phyloP scores from a whole-genome alignment of 2,113 vertebrate genomes.

The Myiozetetes cayanensis region DNA sequence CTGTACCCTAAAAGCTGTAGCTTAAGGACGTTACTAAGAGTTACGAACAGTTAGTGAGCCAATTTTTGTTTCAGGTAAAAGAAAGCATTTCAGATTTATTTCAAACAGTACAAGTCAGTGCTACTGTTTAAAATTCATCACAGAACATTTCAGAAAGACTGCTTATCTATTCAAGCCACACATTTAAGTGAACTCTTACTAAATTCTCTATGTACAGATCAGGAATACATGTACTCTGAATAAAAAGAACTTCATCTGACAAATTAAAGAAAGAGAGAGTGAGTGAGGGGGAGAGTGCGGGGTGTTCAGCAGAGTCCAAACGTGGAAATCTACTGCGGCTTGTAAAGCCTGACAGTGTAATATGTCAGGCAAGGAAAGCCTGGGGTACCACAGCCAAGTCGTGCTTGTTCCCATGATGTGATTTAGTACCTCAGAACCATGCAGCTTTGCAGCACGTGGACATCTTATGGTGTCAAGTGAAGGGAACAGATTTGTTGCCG shows the following conservation, averaged over 20 bases:
- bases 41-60: slow-evolving; percentile 3
- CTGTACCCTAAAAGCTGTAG: neutral
- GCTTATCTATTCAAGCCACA: slow-evolving; percentile 55
- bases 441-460: neutral
- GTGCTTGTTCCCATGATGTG: slow-evolving; percentile 1
- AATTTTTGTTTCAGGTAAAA: slow-evolving; percentile 37
- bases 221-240: slow-evolving; percentile 39
- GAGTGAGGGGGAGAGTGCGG: neutral
- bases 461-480: slow-evolving; percentile 43
- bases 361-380: slow-evolving; percentile 24
- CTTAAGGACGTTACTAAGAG: neutral
- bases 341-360: slow-evolving; percentile 15
- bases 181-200: slow-evolving; percentile 41
- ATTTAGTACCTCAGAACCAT: neutral
- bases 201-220: slow-evolving; percentile 19
- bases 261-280: neutral
- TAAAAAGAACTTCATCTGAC: slow-evolving; percentile 25
- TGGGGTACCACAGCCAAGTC: slow-evolving; percentile 17
- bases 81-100: slow-evolving; percentile 50
- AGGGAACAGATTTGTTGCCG: slow-evolving; percentile 66
- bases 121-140: slow-evolving; percentile 50
- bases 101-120: neutral
- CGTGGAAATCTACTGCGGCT: slow-evolving; percentile 10
- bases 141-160: slow-evolving; percentile 39
- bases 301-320: neutral